phyloP scores from a whole-genome alignment of 2,888 invertebrate genomes.

The Ochropleura plecta region DNA sequence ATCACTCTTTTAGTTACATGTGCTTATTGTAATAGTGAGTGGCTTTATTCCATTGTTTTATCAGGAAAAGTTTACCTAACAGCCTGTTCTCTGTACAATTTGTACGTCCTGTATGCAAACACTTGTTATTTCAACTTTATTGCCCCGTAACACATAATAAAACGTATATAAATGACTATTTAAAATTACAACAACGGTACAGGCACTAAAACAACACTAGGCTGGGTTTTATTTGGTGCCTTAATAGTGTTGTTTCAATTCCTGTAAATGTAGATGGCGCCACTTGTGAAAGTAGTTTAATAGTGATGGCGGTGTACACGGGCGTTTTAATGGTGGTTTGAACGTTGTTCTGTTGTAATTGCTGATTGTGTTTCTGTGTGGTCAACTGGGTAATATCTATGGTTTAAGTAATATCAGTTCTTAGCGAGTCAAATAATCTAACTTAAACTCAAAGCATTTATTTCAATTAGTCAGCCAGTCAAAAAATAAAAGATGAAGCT shows the following conservation, averaged over 20 bases:
- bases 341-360: conserved; percentile 22
- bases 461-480: too few relatives aligned
- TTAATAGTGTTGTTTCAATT: conserved; percentile 65
- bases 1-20: too few relatives aligned
- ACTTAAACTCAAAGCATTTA: too few relatives aligned
- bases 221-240: conserved; percentile 66
- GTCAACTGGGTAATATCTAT: conserved; percentile 9
- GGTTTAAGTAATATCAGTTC: neutral
- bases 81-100: neutral
- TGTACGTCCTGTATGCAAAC: conserved; percentile 32
- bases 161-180: conserved; percentile 63
- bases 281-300: conserved; percentile 68
- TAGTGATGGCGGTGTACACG: conserved; percentile 54
- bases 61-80: neutral
- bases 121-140: conserved; percentile 56
- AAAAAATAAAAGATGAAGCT: too few relatives aligned
- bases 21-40: neutral
- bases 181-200: conserved; percentile 62
- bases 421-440: too few relatives aligned
- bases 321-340: conserved; percentile 45
- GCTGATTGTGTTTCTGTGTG: conserved; percentile 33
- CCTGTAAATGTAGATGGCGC: conserved; percentile 69
- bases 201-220: conserved; percentile 63
- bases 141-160: conserved; percentile 44
- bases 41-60: neutral